Conservation (phyloP, 1,140 invertebrate genomes). For the Zaprionus ghesquierei region DNA sequence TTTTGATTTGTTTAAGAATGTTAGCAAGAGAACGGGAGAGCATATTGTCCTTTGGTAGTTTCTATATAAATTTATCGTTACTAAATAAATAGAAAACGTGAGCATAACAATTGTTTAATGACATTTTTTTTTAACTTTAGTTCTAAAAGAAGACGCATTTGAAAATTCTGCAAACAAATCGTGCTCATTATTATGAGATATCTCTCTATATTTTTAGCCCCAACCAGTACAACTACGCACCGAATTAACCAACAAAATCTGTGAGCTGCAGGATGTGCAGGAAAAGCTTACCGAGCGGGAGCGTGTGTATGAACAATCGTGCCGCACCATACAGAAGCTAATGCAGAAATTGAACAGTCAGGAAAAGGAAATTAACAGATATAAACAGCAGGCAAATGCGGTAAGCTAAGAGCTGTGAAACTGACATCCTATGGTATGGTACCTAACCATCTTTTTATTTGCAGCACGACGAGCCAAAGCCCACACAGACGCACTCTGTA, state of each 20-base stretch:
- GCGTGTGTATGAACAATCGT: slow-evolving; percentile 65
- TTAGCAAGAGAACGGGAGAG: slow-evolving; percentile 24
- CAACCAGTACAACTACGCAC: slow-evolving; percentile 37
- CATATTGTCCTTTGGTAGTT: slow-evolving; percentile 42
- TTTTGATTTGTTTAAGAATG: slow-evolving; percentile 35
- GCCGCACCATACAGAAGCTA: slow-evolving; percentile 72
- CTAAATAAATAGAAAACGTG: slow-evolving; percentile 22
- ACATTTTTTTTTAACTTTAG: background rate
- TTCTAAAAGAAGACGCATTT: background rate
- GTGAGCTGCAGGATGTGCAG: slow-evolving; percentile 65
- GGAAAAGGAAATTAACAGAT: slow-evolving; percentile 59
- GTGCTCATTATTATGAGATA: background rate
- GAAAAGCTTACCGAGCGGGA: slow-evolving; percentile 63
- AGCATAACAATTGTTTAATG: background rate
- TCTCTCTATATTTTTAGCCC: slow-evolving; percentile 32
- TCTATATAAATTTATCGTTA: slow-evolving; percentile 35
- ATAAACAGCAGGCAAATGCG: slow-evolving; percentile 33
- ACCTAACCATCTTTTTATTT: background rate
- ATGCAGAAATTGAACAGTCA: slow-evolving; percentile 70
- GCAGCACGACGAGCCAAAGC: slow-evolving; percentile 26
- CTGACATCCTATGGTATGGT: background rate
- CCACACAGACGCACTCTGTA: slow-evolving; percentile 34
- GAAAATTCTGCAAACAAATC: background rate
- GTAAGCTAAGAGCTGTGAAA: background rate
- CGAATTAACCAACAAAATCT: slow-evolving; percentile 64